Evolutionary conservation across 2,888 invertebrate species (phyloP).

Genomic region (Sialis fuliginosa): DNA sequence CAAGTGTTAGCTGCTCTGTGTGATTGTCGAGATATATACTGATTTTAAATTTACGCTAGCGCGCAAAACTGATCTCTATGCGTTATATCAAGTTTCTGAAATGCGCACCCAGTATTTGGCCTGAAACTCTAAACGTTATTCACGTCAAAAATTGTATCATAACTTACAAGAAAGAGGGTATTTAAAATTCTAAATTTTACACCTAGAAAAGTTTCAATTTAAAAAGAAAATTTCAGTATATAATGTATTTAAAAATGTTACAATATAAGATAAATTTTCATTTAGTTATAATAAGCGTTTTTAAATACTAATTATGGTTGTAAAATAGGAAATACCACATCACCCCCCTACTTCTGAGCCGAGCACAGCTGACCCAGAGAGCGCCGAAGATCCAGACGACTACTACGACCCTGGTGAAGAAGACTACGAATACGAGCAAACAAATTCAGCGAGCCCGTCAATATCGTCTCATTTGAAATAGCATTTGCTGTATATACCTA

Average conservation of each 20-base stretch:
- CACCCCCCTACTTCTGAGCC: not conserved
- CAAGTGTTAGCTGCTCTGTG: too few relatives aligned
- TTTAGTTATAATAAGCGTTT: not conserved
- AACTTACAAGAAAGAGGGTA: not conserved
- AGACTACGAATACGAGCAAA: constrained; percentile 37
- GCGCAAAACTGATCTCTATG: too few relatives aligned
- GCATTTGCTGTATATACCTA: constrained; percentile 14
- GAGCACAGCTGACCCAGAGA: constrained; percentile 16
- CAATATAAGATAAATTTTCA: not conserved
- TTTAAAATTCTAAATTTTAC: too few relatives aligned
- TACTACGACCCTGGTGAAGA: constrained; percentile 37
- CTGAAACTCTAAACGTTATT: too few relatives aligned
- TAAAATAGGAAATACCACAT: too few relatives aligned
- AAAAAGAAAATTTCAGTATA: not conserved
- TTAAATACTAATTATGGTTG: not conserved
- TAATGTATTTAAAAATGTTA: too few relatives aligned
- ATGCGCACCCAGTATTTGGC: too few relatives aligned
- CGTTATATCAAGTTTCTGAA: too few relatives aligned
- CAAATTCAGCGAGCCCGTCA: constrained; percentile 21
- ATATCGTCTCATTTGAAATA: constrained; percentile 21
- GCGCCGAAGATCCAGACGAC: constrained; percentile 33
- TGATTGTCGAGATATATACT: too few relatives aligned
- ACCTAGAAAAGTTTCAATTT: not conserved
- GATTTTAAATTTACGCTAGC: too few relatives aligned
- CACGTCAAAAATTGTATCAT: not conserved